Percentiles rank a stretch among this genome's conserved stretches.
Evolutionary conservation across 1,140 invertebrate genomes (phyloP).

Genomic region (Trichomalopsis sarcophagae): DNA sequence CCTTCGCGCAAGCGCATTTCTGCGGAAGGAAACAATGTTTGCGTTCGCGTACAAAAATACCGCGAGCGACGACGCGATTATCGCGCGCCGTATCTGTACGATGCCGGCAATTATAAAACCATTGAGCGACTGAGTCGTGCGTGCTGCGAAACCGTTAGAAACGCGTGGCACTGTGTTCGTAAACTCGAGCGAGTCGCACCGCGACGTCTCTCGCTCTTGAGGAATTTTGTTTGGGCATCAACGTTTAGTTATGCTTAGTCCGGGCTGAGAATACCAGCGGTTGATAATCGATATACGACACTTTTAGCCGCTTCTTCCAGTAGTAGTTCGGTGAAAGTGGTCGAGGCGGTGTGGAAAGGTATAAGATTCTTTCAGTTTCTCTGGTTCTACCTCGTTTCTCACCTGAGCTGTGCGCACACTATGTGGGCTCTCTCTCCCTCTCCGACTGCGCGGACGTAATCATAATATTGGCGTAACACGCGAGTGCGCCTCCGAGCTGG

Average conservation of each 20-base stretch:
- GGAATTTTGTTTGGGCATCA: no score
- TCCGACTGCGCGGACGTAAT: not conserved
- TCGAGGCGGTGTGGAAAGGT: no score
- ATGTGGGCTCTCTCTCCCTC: no score
- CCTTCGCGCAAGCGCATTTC: conserved; percentile 48
- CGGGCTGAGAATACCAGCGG: not conserved
- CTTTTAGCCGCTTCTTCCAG: not conserved
- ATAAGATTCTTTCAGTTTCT: no score
- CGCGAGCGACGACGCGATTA: conserved; percentile 49
- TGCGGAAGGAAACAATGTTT: conserved; percentile 51
- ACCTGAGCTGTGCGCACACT: no score
- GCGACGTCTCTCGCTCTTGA: no score
- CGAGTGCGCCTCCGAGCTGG: not conserved
- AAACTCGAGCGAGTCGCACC: no score
- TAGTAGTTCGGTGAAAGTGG: no score
- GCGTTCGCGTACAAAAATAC: not conserved
- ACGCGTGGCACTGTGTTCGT: no score
- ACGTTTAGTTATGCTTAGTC: no score
- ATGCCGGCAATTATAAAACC: conserved; percentile 68
- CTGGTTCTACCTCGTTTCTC: no score
- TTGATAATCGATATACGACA: not conserved
- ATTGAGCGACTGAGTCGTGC: conserved; percentile 62
- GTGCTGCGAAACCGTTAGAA: conserved; percentile 63
- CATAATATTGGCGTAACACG: conserved; percentile 4
- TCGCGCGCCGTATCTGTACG: conserved; percentile 64